Evolutionary conservation across 2,888 invertebrate species (phyloP).

Genomic region (Tenthredo livida): DNA sequence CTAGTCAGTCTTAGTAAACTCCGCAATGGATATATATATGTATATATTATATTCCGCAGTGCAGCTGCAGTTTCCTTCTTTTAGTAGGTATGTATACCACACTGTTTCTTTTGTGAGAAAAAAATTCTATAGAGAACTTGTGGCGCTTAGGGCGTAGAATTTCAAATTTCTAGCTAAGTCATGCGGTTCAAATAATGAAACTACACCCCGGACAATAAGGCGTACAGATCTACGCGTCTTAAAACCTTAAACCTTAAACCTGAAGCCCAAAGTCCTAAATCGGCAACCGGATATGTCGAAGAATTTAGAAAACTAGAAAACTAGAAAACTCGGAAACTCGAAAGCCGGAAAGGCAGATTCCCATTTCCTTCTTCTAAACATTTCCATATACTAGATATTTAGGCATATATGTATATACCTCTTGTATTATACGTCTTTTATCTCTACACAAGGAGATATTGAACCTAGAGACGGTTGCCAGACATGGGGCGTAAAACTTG

Average conservation of each 20-base stretch:
- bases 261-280: constrained; percentile 2
- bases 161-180: background rate
- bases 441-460: background rate
- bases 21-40: background rate
- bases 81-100: background rate
- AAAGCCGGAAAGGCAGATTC: constrained; percentile 44
- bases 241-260: background rate
- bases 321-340: background rate
- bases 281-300: constrained; percentile 26
- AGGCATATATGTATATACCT: background rate
- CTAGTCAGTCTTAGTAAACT: background rate
- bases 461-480: constrained; percentile 1
- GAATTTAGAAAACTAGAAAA: background rate
- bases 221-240: background rate
- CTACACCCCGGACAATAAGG: background rate
- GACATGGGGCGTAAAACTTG: background rate
- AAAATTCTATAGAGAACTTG: background rate
- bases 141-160: background rate
- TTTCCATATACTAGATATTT: background rate
- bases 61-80: constrained; percentile 10
- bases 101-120: constrained; percentile 1
- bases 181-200: constrained; percentile 11
- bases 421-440: background rate
- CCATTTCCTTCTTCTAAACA: background rate
- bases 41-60: background rate